These are phyloP conservation scores for Girardinus metallicus DNA, from an alignment of 2,797 vertebrate genomes.

Conservation along the genomic window DNA sequence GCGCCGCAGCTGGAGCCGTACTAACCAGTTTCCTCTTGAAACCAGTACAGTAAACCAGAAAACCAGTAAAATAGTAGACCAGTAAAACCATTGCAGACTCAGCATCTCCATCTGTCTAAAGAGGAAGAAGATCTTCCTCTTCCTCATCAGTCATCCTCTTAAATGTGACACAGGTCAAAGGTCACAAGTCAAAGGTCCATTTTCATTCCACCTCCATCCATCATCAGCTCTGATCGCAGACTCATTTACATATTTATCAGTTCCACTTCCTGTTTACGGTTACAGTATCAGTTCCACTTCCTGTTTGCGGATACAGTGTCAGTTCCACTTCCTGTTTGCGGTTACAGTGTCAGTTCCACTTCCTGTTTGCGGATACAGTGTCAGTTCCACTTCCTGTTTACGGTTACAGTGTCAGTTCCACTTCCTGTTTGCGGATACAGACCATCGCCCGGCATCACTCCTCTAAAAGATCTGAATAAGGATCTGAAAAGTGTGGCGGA, in stretches of 20 bases:
- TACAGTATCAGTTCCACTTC: too few species aligned
- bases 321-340: too few species aligned
- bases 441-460: background rate
- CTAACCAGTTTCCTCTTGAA: conserved; percentile 65
- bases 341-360: too few species aligned
- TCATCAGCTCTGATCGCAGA: too few species aligned
- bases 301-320: too few species aligned
- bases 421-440: too few species aligned
- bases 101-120: conserved; percentile 8
- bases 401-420: too few species aligned
- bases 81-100: conserved; percentile 15
- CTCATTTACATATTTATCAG: too few species aligned
- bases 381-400: too few species aligned
- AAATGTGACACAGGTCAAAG: conserved; percentile 61
- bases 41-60: conserved; percentile 44
- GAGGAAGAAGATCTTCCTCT: conserved; percentile 1
- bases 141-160: conserved; percentile 29
- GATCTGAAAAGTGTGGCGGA: background rate
- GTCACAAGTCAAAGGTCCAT: conserved; percentile 59
- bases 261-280: too few species aligned
- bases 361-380: too few species aligned
- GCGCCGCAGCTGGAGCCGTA: conserved; percentile 45
- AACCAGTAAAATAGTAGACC: conserved; percentile 50
- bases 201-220: too few species aligned
- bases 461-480: background rate